Evolutionary conservation across 1,140 invertebrate genomes (phyloP), one percentile per base, ranked within the genome.

Genomic region (Danaus plexippus): DNA sequence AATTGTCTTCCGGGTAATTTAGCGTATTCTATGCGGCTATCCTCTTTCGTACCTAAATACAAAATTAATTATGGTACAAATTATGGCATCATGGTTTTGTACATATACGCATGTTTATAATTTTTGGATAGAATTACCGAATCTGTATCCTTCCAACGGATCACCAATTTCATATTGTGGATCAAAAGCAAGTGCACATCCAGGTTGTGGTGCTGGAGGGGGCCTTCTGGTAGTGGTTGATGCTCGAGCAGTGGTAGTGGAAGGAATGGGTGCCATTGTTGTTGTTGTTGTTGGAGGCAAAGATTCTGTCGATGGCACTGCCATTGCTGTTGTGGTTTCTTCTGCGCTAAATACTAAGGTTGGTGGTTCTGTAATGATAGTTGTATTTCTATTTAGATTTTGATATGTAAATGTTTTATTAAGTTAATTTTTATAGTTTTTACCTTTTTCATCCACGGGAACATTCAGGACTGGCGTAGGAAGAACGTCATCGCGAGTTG

Each of bases 21-120:
- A 8, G 84, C 80, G 63, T 92, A 95, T 77, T 95, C 94, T 45
- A 94, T 84, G 67, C 93, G 89, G 64, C 94, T 96, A 69, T 92
- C 90, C 22, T 88, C 85, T 47, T 90, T 88, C 1, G 91, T 91
- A 57, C 94, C 94, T 88, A 63, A 8, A 47, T 44, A 11, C 2
- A 32, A 54, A 48, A 46, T 41, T 13, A 46, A 22, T 12, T 11
- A 48, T 53, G 5, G 5, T 32, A 32, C 22, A 32, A 43, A 22
- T 44, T 9, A n/a, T 12, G 46, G 15, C 22, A 11, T 43, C 15
- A 10, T 51, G 9, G 10, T 12, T 44, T 44, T 11, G 8, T 18
- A 2, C n/a, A 12, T 43, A 43, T 13, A 9, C 9, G 41, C 11
- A 32, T 32, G 22, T 32, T 2, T 3, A 32, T 32, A 8, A 52